Percentiles rank a stretch among this genome's conserved stretches.
These are phyloP conservation scores for Brachyrhaphis roseni DNA, from an alignment of 2,797 vertebrate genomes.

Conservation along the genomic window DNA sequence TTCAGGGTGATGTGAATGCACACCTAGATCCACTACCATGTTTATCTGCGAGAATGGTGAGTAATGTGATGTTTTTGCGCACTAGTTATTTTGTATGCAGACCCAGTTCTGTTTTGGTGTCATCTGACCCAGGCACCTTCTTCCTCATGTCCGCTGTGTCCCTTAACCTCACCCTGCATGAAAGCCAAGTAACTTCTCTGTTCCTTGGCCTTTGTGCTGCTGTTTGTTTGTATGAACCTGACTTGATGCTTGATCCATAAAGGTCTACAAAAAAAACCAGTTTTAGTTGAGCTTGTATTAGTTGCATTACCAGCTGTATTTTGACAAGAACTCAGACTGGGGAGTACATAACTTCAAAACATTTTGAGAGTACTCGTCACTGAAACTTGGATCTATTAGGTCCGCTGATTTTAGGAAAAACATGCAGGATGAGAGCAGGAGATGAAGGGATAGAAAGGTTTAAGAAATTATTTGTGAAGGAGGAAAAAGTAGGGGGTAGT, in stretches of 20 bases:
- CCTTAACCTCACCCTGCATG: not conserved
- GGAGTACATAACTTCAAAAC: slow-evolving; percentile 19
- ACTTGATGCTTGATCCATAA: not conserved
- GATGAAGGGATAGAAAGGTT: not conserved
- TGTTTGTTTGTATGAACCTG: not conserved
- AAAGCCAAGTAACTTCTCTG: not conserved
- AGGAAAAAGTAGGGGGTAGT: not conserved
- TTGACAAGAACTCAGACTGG: slow-evolving; percentile 13
- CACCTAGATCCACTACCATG: not conserved
- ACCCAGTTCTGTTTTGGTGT: not conserved
- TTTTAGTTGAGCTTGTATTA: slow-evolving; percentile 24
- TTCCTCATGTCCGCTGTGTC: not conserved
- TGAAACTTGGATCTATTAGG: slow-evolving; percentile 18
- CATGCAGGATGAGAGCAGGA: not conserved
- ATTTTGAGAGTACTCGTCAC: slow-evolving; percentile 21
- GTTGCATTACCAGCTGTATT: no score
- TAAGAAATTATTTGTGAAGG: not conserved
- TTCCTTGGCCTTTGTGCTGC: not conserved
- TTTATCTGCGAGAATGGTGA: not conserved
- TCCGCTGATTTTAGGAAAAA: not conserved
- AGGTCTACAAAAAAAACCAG: slow-evolving; percentile 2
- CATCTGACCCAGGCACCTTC: not conserved
- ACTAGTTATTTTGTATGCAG: not conserved
- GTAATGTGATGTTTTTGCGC: not conserved
- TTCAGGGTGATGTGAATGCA: not conserved